Evolutionary conservation across 2,113 vertebrate species (phyloP), one percentile per base, ranked within the genome.

Genomic region (Petrocephalus microphthalmus): DNA sequence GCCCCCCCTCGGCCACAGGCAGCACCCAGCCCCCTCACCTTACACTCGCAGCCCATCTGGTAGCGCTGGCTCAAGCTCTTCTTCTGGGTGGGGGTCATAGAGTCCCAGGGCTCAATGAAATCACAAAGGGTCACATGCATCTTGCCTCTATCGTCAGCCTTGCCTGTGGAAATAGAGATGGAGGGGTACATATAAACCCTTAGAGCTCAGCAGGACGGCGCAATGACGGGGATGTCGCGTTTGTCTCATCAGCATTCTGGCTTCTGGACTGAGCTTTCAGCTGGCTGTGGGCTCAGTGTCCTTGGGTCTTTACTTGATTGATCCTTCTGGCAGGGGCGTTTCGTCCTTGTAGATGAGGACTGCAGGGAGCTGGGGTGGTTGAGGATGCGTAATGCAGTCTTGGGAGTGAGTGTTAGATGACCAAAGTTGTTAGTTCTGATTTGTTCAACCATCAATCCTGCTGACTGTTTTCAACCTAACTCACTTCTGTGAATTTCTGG

Each of bases 11-110:
- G 22, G 10, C 29, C 52, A 45, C 71, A 81, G n/a, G 49, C 53
- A n/a, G 60, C 60, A 42, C 33, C 51, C 33, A 52, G 5, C 51
- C 13, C 3, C 52, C 95, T 96, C 93, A 98, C 98, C 98, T 99
- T 99, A 96, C 98, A 99, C 89, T 98, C 97, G 0, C 98, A 99
- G 94, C 98, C 98, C 98, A 98, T 99, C 96, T 99, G 96, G 94
- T 99, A 99, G 92, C 98, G 96, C 94, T 99, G 98, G 93, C 95
- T 99, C 83, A 99, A 95, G 92, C 98, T 99, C 94, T 99, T 99
- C 96, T 98, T 99, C 95, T 99, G 98, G 64, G 98, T 99, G 22
- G 95, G 92, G 88, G 96, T 99, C 94, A 99, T 95, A 33, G 96
- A 96, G 91, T 99, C 98, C 98, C 98, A 99, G 91, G 95, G 96